A percentile compares a stretch with the other conserved stretches of the same genome.
phyloP scores from a whole-genome alignment of 2,797 vertebrate species.

The Siniperca undulata region DNA sequence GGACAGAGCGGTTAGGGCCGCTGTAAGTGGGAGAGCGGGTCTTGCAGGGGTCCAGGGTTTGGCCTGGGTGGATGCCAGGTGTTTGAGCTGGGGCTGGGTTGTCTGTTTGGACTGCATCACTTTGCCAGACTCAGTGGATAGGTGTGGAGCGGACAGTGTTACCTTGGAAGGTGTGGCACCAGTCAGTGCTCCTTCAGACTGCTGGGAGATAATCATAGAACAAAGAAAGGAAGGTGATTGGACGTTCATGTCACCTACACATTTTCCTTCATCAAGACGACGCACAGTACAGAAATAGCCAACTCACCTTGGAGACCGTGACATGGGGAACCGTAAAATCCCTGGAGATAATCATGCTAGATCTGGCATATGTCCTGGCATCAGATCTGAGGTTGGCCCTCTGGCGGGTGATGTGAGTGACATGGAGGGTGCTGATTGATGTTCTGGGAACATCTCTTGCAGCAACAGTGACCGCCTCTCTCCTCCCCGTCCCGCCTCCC shows the following conservation, averaged over 20 bases:
- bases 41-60: slow-evolving; percentile 60
- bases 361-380: not conserved
- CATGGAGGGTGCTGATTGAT: not conserved
- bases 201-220: not conserved
- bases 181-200: slow-evolving; percentile 13
- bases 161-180: slow-evolving; percentile 5
- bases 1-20: slow-evolving; percentile 45
- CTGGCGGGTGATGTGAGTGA: slow-evolving; percentile 9
- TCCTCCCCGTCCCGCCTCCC: slow-evolving; percentile 67
- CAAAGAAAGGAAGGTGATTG: not conserved
- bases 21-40: slow-evolving; percentile 49
- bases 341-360: not conserved
- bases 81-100: slow-evolving; percentile 35
- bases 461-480: slow-evolving; percentile 49
- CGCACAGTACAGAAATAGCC: not conserved
- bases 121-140: slow-evolving; percentile 13
- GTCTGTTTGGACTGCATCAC: slow-evolving; percentile 2
- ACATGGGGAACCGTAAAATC: not conserved
- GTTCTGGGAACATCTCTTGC: slow-evolving; percentile 28
- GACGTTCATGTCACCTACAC: not conserved
- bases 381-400: slow-evolving; percentile 2
- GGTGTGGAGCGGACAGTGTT: slow-evolving; percentile 23
- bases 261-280: not conserved
- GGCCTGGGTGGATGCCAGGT: not conserved
- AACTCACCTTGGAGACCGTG: slow-evolving; percentile 54